Evolutionary conservation across 2,113 vertebrate genomes (phyloP).

Genomic region (Phocoena phocoena): DNA sequence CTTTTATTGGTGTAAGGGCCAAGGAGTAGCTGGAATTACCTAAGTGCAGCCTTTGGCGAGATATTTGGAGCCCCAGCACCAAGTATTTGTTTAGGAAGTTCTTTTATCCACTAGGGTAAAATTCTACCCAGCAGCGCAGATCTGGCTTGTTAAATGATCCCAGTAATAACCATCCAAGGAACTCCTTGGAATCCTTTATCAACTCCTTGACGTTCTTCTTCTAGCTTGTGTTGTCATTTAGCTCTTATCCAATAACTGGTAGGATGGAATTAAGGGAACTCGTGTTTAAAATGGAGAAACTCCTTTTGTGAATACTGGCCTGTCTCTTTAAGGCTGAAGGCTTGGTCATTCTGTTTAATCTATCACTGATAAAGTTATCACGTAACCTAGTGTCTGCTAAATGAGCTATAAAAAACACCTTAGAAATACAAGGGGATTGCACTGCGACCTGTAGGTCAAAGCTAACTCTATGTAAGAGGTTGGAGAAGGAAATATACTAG

Average conservation of each 20-base stretch:
- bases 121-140: background rate
- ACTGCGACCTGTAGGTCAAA: background rate
- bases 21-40: background rate
- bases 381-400: conserved; percentile 53
- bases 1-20: background rate
- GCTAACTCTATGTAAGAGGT: background rate
- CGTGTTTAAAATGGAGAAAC: background rate
- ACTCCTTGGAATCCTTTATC: background rate
- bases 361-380: conserved; percentile 53
- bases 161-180: background rate
- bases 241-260: background rate
- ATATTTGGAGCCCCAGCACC: background rate
- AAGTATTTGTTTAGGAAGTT: background rate
- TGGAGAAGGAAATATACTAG: background rate
- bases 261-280: background rate
- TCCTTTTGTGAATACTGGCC: background rate
- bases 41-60: background rate
- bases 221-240: background rate
- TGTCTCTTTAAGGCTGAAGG: conserved; percentile 50
- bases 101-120: background rate
- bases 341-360: conserved; percentile 37
- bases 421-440: conserved; percentile 48
- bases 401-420: conserved; percentile 59
- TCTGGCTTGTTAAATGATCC: background rate
- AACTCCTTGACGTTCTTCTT: background rate